Evolutionary conservation across 2,113 vertebrate species (phyloP), one percentile per base, ranked within the genome.

Genomic region (Actenoides lindsayi): DNA sequence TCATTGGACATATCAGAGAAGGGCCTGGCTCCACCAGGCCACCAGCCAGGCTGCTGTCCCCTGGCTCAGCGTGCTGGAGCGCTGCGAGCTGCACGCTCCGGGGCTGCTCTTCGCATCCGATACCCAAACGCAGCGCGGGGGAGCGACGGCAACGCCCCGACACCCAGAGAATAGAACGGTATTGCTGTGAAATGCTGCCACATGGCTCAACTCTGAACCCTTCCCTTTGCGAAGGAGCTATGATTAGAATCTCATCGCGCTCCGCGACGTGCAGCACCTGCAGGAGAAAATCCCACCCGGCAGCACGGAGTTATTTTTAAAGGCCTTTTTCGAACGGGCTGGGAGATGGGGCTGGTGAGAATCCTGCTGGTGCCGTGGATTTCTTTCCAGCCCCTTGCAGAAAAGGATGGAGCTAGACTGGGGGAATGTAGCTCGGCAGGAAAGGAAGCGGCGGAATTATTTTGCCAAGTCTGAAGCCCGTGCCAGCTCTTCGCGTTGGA

Each of bases 211-310:
- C 95, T 63, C 91, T 97, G 96, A 96, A 93, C 94, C 67, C 69
- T 87, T 97, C 94, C 76, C 82, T 94, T 70, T 86, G 95, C 1
- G 1, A 85, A 54, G 93, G 35, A 96, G 93, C 97, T 95, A 93
- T 93, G 97, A 97, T 97, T 95, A 96, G 95, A 96, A 94, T 95
- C 91, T 96, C 91, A 83, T 96, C 94, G 71, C 10, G 0, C 83
- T 89, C 90, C 60, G 6, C 73, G 19, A 31, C n/a, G 70, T 65
- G 33, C 48, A 30, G 89, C 90, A 96, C 92, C 94, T 96, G 86
- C 81, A 41, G 83, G 51, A 94, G 95, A 96, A 95, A 96, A 87
- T 95, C 94, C 95, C 91, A 95, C 96, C 93, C 89, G 94, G 94
- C 65, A 91, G 65, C 89, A 76, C 3, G 2, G 7, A 82, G 73